These are phyloP conservation scores for Pasiphila rectangulata DNA, from an alignment of 2,888 invertebrate species.

Conservation along the genomic window DNA sequence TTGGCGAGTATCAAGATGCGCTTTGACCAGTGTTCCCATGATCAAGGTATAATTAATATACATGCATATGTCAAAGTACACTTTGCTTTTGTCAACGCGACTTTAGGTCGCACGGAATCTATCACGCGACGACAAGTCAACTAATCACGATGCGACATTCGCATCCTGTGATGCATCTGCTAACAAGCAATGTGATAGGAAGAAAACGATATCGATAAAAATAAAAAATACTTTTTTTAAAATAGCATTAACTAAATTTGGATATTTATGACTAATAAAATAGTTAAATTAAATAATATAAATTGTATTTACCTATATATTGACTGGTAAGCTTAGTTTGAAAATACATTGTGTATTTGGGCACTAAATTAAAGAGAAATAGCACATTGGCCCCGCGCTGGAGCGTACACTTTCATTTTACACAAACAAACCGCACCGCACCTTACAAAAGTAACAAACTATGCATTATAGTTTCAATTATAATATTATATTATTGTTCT, in stretches of 20 bases:
- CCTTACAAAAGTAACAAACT: constrained; percentile 75
- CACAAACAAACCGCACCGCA: constrained; percentile 60
- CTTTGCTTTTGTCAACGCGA: too few relatives aligned
- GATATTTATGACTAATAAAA: constrained; percentile 80
- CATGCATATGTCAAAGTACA: too few relatives aligned
- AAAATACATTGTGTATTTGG: constrained; percentile 74
- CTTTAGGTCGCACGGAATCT: constrained; percentile 48
- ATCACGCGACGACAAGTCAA: constrained; percentile 45
- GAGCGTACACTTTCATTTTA: constrained; percentile 54
- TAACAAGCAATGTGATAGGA: constrained; percentile 64
- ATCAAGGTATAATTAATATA: constrained; percentile 49
- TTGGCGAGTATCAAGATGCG: too few relatives aligned
- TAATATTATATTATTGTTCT: constrained; percentile 70
- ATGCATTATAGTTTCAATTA: constrained; percentile 60
- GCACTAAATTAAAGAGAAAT: constrained; percentile 70
- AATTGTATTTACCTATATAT: constrained; percentile 74
- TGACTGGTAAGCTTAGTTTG: constrained; percentile 79
- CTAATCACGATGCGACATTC: constrained; percentile 28
- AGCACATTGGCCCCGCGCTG: constrained; percentile 61
- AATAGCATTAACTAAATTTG: constrained; percentile 79
- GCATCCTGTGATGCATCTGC: constrained; percentile 73
- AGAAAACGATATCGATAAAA: constrained; percentile 56
- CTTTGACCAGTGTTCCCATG: too few relatives aligned
- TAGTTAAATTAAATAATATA: constrained; percentile 76
- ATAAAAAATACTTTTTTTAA: constrained; percentile 60